Evolutionary conservation across 2,797 vertebrate genomes (phyloP).

Genomic region (Mycteria americana): DNA sequence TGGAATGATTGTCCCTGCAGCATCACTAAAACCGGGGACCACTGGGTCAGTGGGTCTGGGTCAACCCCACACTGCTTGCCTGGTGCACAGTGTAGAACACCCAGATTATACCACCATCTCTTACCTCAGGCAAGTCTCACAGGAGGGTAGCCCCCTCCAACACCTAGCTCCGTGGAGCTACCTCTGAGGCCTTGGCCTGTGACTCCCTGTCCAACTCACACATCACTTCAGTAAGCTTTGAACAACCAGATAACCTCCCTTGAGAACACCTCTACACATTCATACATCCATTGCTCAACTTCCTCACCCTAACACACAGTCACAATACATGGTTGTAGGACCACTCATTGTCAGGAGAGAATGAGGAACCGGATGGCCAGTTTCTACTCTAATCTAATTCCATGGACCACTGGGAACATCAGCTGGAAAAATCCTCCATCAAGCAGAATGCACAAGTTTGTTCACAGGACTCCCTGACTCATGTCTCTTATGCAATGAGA

Average conservation of each 20-base stretch:
- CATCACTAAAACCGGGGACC: background rate
- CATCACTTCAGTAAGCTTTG: background rate
- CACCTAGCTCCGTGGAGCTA: background rate
- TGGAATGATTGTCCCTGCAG: background rate
- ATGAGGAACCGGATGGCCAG: background rate
- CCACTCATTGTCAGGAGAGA: background rate
- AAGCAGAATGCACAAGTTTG: background rate
- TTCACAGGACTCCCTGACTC: background rate
- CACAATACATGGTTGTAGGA: background rate
- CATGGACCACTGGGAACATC: background rate
- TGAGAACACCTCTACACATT: background rate
- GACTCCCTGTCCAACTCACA: background rate
- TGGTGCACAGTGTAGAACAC: background rate
- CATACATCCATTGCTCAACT: background rate
- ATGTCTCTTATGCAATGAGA: background rate
- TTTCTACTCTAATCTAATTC: background rate
- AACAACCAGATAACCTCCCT: background rate
- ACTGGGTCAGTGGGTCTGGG: background rate
- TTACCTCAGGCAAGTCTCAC: background rate
- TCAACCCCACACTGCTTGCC: background rate
- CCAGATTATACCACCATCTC: background rate
- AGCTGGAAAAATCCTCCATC: background rate
- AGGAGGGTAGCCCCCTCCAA: background rate
- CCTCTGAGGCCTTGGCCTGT: background rate
- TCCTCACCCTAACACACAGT: background rate